Evolutionary conservation across 2,113 vertebrate genomes (phyloP), one percentile per base, ranked within the genome.

Genomic region (Hemicordylus capensis): DNA sequence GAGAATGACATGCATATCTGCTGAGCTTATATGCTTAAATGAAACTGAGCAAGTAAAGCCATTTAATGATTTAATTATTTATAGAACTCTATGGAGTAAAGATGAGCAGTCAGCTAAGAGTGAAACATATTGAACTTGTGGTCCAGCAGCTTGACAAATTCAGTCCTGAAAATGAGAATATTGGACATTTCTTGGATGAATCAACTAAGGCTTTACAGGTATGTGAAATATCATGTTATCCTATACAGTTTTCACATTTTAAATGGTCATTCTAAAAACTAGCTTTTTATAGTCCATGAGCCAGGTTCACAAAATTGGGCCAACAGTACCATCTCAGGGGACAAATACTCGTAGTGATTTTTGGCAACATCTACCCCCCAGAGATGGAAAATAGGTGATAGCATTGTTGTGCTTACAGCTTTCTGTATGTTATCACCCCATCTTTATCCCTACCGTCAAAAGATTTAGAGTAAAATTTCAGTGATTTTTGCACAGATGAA

Each of bases 161-260:
- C 86, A 91, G 90, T 42, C 93, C 96, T 15, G 89, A 95, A 89
- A 94, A 92, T 90, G 95, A 97, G 85, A 96, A 86, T 54, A 0
- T 96, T 48, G 98, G 98, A 87, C 95, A 96, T 83, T 98, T 98
- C 82, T 87, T 97, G 86, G 93, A 97, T 67, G 93, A 97, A 1
- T 94, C 87, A 9, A 69, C 94, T 59, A 66, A 93, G 46, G 66
- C 91, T 79, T 92, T 98, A 51, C 91, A 98, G 98, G 98, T 98
- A 95, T 63, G 88, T 82, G 66, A 77, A 46, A 14, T 90, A 85
- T 84, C 80, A 63, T 3, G 83, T 87, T 4, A 34, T 85, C 26
- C 66, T 75, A n/a, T 2, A 39, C 1, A 1, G 5, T 17, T 85
- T 87, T 61, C 10, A 46, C 1, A 51, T 2, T 7, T 81, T 85